phyloP scores from a whole-genome alignment of 2,797 vertebrate species.

The Paramormyrops hopkinsi region DNA sequence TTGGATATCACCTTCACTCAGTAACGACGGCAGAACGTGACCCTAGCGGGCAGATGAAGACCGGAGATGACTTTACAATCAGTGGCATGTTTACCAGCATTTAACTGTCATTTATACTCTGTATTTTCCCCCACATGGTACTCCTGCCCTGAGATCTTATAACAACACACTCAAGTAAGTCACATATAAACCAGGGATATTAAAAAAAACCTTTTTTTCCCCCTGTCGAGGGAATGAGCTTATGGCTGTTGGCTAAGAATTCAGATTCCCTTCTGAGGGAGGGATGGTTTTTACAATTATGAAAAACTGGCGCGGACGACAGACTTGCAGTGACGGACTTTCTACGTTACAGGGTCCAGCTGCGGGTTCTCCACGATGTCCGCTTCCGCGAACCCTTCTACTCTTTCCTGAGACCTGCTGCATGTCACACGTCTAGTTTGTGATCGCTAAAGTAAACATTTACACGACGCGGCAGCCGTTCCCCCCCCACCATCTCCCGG shows the following conservation, averaged over 20 bases:
- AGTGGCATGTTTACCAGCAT: neutral
- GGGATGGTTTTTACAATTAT: neutral
- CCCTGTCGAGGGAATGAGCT: neutral
- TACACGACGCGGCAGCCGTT: neutral
- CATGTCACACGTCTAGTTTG: neutral
- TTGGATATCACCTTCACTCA: neutral
- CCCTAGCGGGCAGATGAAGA: neutral
- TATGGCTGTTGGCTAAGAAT: neutral
- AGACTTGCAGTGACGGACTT: neutral
- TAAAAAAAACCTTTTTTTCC: neutral
- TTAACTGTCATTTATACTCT: neutral
- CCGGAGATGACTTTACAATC: neutral
- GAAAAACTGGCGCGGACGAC: neutral
- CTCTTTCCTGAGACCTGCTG: neutral
- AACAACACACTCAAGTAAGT: constrained; percentile 1
- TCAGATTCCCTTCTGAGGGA: neutral
- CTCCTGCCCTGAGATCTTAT: neutral
- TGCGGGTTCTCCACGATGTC: neutral
- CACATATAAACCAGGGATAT: constrained; percentile 2
- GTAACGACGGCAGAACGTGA: neutral
- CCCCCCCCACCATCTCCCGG: neutral
- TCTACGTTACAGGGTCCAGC: neutral
- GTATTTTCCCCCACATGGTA: no score
- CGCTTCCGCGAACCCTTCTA: neutral
- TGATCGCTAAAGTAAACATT: neutral